Conservation (phyloP, 2,113 vertebrate genomes). For the Gymnobelideus leadbeateri region DNA sequence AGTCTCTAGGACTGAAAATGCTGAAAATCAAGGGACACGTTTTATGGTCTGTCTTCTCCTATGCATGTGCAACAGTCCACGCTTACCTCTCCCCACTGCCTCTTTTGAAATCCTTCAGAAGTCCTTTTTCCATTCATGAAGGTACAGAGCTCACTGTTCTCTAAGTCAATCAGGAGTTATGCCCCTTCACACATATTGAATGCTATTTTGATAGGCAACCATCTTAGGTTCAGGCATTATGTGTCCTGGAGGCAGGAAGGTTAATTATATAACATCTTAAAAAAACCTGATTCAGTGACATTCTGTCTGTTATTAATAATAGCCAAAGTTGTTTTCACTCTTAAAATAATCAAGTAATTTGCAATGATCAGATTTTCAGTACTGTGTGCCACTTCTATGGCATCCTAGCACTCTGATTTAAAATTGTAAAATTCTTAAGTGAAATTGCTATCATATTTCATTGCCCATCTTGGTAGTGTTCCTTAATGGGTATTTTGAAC, state of each 20-base stretch:
- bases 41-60: neutral
- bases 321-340: conserved; percentile 31
- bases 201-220: neutral
- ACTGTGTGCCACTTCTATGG: conserved; percentile 3
- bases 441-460: neutral
- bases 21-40: neutral
- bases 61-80: neutral
- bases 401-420: neutral
- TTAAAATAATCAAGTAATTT: conserved; percentile 1
- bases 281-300: too few species aligned
- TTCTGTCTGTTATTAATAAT: neutral
- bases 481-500: too few species aligned
- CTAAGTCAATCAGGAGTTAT: too few species aligned
- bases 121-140: too few species aligned
- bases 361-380: neutral
- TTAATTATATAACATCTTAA: too few species aligned
- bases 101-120: neutral
- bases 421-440: conserved; percentile 16
- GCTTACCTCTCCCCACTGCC: neutral
- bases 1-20: neutral
- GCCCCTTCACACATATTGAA: too few species aligned
- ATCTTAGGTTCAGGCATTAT: neutral
- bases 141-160: too few species aligned
- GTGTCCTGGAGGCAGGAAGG: neutral
- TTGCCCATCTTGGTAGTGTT: neutral